Base-by-base conservation (phyloP, 2,113 vertebrate species). In the Callaeas wilsoni region DNA sequence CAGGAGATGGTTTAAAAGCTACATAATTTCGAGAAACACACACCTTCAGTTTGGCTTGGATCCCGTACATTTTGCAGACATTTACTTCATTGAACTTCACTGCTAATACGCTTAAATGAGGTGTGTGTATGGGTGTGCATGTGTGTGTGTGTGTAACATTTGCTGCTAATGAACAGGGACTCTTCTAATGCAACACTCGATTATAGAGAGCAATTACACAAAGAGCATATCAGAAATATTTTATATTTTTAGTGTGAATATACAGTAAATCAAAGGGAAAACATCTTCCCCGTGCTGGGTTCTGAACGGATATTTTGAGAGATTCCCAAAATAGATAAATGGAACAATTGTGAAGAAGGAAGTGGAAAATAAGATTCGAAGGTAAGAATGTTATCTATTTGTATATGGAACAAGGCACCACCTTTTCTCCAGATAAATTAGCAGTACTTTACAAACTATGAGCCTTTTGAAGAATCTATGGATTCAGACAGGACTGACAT, bases 1-100 rank as follows among this genome's bases (percentile, higher is more conserved):
- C 75, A 85, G 16, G 91, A 94, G 91, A 85, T 62, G 37, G 13
- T 79, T 94, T 79, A 85, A 96, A 95, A 96, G 44, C 41, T 49
- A 56, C 26, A 49, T 74, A 71, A 82, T 91, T 95, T 93, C 57
- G 89, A 62, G 70, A 83, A 79, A 62, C 5, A 87, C 22, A 46
- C 29, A 80, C 70, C 33, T 46, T 89, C n/a, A 46, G 4, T 83
- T 87, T 87, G 55, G 33, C 55, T 91, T 90, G 47, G 73, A 70
- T 79, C 65, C 46, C 62, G 25, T 53, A 33, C 9, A 20, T 60
- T 64, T 92, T 85, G 37, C 29, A 87, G 84, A 82, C n/a, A 60
- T 89, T 96, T 84, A 50, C 23, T 87, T 56, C 52, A 73, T 91
- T 95, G 76, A 85, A 59, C 67, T 91, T 79, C 17, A 35, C 30